Percentiles rank a stretch among this genome's conserved stretches.
Evolutionary conservation across 35 echinoderm and acorn worm species (phyloP).

Genomic region (Ophiothrix spiculata): DNA sequence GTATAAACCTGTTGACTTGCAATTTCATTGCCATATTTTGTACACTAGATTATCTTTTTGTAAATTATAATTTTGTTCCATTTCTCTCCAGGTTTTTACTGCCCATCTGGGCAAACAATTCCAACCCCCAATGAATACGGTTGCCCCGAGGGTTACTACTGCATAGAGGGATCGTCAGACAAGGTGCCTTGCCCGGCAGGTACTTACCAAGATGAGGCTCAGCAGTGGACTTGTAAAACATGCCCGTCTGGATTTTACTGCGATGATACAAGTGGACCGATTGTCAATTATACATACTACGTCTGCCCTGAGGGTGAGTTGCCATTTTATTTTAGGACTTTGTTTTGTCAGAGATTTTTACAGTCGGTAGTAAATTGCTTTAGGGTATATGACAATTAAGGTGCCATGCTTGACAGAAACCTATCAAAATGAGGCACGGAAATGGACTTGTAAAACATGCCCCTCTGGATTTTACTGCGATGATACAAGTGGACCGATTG

Average conservation of each 20-base stretch:
- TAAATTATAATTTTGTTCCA: no score
- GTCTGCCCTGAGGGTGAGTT: constrained; percentile 91
- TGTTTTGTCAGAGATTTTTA: no score
- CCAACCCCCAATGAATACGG: constrained; percentile 72
- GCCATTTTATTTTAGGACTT: no score
- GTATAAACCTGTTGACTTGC: no score
- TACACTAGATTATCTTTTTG: no score
- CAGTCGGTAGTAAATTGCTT: no score
- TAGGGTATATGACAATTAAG: no score
- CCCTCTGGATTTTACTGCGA: constrained; percentile 94
- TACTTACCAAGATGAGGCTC: constrained; percentile 73
- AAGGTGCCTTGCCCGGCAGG: constrained; percentile 77
- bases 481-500: constrained; percentile 72
- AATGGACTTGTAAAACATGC: constrained; percentile 82
- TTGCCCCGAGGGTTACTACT: constrained; percentile 88
- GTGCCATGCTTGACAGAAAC: constrained; percentile 65
- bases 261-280: constrained; percentile 73
- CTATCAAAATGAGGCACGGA: constrained; percentile 70
- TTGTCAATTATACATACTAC: constrained; percentile 83
- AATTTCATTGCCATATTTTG: no score
- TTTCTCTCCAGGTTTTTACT: constrained; percentile 82
- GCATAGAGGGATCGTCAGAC: constrained; percentile 48
- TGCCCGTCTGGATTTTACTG: constrained; percentile 95
- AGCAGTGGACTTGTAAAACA: constrained; percentile 76
- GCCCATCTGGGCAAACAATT: constrained; percentile 70